Evolutionary conservation across 2,888 invertebrate species (phyloP).

Genomic region (Drosophila cognata): DNA sequence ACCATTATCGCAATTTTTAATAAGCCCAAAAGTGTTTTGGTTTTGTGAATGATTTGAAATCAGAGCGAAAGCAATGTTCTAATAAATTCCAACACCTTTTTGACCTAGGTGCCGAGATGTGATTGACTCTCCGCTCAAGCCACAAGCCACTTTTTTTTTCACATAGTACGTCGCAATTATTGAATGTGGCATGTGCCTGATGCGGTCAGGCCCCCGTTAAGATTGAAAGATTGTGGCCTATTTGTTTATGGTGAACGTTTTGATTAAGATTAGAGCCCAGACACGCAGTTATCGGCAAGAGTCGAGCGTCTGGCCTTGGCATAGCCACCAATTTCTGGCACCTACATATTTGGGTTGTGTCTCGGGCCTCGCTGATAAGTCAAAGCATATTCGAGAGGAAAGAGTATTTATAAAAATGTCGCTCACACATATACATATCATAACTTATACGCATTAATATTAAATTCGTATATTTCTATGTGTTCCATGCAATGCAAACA

Average conservation of each 20-base stretch:
- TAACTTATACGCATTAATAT: conserved; percentile 14
- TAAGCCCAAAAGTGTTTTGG: background rate
- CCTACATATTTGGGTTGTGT: conserved; percentile 26
- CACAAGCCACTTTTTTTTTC: background rate
- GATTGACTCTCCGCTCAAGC: background rate
- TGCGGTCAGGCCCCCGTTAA: conserved; percentile 67
- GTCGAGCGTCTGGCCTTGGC: conserved; percentile 49
- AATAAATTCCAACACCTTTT: background rate
- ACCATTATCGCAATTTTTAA: background rate
- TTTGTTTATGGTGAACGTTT: conserved; percentile 64
- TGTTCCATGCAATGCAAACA: conserved; percentile 51
- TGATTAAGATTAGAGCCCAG: conserved; percentile 43
- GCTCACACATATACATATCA: conserved; percentile 9
- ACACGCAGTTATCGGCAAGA: conserved; percentile 33
- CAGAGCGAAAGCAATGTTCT: background rate
- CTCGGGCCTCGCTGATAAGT: conserved; percentile 39
- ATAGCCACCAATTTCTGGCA: conserved; percentile 23
- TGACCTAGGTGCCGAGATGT: conserved; percentile 53
- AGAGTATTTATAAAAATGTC: conserved; percentile 1
- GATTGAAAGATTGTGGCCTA: conserved; percentile 21
- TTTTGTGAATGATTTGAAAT: background rate
- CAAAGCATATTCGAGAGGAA: background rate
- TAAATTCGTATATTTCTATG: conserved; percentile 49
- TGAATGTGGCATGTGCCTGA: conserved; percentile 34
- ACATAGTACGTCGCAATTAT: conserved; percentile 39